Evolutionary conservation across 1,140 invertebrate genomes (phyloP).

Genomic region (Drosophila chauvacae): DNA sequence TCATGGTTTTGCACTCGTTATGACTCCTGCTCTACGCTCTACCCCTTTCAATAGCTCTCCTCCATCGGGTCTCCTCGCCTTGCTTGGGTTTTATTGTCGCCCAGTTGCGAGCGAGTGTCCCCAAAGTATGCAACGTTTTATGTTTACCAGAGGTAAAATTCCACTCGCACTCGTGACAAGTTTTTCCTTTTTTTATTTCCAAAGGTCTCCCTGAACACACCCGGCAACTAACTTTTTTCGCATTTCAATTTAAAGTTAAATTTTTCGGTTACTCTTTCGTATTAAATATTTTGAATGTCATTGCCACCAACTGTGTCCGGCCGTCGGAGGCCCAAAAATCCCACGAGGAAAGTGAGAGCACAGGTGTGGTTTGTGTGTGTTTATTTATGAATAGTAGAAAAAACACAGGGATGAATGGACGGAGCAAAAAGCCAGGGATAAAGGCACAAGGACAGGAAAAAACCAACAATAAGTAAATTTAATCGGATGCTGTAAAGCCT

Average conservation of each 20-base stretch:
- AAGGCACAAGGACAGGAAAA: constrained; percentile 4
- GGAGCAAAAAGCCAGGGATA: constrained; percentile 13
- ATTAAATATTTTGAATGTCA: constrained; percentile 73
- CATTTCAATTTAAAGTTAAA: constrained; percentile 81
- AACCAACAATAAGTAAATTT: constrained; percentile 18
- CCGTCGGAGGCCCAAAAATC: constrained; percentile 20
- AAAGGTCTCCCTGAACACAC: constrained; percentile 33
- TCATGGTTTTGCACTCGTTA: constrained; percentile 83
- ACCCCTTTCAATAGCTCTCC: constrained; percentile 30
- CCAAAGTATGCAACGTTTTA: constrained; percentile 79
- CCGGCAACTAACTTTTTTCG: constrained; percentile 36
- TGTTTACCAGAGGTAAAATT: constrained; percentile 75
- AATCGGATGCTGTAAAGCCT: constrained; percentile 6
- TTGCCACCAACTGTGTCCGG: constrained; percentile 60
- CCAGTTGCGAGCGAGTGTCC: constrained; percentile 68
- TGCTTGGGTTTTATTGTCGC: constrained; percentile 76
- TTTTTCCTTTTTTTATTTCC: constrained; percentile 37
- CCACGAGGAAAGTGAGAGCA: constrained; percentile 45
- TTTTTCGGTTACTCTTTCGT: constrained; percentile 59
- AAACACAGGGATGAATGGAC: constrained; percentile 15
- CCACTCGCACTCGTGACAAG: constrained; percentile 49
- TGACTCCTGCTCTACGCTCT: constrained; percentile 66
- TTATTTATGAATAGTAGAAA: constrained; percentile 47
- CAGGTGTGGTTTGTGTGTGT: constrained; percentile 48
- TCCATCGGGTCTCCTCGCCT: constrained; percentile 32